A percentile compares a stretch with the other conserved stretches of the same genome.
These are phyloP conservation scores for Mycteria americana DNA, from an alignment of 2,797 vertebrate genomes.

Conservation along the genomic window DNA sequence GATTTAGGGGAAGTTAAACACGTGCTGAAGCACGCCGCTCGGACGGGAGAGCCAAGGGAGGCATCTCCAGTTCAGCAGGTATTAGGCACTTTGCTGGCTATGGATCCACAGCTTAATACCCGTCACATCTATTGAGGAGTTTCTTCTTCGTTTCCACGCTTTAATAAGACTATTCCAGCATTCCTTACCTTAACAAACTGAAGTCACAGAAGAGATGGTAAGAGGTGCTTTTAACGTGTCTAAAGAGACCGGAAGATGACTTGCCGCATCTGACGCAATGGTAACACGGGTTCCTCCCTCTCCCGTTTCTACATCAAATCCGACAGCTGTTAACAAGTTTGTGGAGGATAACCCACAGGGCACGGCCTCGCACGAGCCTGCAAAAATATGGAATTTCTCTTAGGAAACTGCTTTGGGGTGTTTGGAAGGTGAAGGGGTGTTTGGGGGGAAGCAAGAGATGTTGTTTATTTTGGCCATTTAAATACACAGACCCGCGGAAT, in stretches of 20 bases:
- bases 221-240: fast-evolving
- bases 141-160: not conserved
- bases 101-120: not conserved
- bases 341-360: not conserved
- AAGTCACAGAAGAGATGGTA: not conserved
- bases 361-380: fast-evolving
- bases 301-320: not conserved
- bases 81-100: fast-evolving
- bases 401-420: not conserved
- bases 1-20: not conserved
- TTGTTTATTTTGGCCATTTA: not conserved
- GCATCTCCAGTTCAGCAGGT: not conserved
- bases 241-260: fast-evolving
- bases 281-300: fast-evolving
- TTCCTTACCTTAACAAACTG: not conserved
- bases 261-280: fast-evolving
- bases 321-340: fast-evolving
- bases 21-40: fast-evolving
- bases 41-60: fast-evolving
- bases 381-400: not conserved
- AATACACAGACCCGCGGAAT: fast-evolving
- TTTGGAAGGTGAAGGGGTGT: too few relatives aligned
- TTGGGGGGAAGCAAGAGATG: not conserved
- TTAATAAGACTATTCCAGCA: not conserved
- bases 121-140: fast-evolving